Conservation (phyloP, 2,888 invertebrate genomes). For the Lycia hirtaria region DNA sequence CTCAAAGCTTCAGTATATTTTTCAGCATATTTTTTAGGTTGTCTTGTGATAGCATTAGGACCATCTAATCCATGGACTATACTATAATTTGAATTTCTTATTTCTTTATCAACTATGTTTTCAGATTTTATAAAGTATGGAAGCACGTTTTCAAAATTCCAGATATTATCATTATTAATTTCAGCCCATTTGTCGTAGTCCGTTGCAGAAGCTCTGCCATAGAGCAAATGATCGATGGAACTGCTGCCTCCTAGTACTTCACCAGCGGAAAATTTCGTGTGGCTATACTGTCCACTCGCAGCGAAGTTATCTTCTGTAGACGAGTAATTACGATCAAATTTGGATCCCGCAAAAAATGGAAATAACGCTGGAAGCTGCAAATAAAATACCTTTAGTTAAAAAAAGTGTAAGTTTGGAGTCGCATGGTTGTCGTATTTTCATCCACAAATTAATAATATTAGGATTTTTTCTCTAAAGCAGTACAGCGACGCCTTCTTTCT, state of each 20-base stretch:
- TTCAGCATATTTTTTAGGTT: slow-evolving; percentile 38
- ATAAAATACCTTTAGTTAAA: slow-evolving; percentile 8
- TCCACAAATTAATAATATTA: no score
- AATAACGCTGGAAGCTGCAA: slow-evolving; percentile 49
- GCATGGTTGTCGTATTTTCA: no score
- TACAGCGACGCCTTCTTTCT: no score
- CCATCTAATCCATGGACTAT: slow-evolving; percentile 65
- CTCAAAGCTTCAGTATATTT: slow-evolving; percentile 61
- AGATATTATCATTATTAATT: slow-evolving; percentile 41
- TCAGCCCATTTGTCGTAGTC: slow-evolving; percentile 54
- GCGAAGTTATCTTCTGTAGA: slow-evolving; percentile 45
- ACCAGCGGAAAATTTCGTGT: slow-evolving; percentile 48
- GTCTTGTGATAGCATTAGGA: slow-evolving; percentile 61
- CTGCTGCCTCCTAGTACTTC: slow-evolving; percentile 58
- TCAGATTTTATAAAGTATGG: slow-evolving; percentile 58
- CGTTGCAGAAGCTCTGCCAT: slow-evolving; percentile 45
- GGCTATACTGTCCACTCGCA: slow-evolving; percentile 26
- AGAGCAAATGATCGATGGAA: slow-evolving; percentile 47
- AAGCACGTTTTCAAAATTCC: slow-evolving; percentile 50
- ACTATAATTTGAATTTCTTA: slow-evolving; percentile 40
- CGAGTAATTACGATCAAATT: slow-evolving; percentile 51
- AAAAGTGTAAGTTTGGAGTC: no score
- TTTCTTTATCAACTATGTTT: slow-evolving; percentile 43
- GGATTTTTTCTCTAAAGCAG: no score
- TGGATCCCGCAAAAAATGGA: slow-evolving; percentile 35